phyloP scores from a whole-genome alignment of 2,113 vertebrate genomes.

The Pipa parva region DNA sequence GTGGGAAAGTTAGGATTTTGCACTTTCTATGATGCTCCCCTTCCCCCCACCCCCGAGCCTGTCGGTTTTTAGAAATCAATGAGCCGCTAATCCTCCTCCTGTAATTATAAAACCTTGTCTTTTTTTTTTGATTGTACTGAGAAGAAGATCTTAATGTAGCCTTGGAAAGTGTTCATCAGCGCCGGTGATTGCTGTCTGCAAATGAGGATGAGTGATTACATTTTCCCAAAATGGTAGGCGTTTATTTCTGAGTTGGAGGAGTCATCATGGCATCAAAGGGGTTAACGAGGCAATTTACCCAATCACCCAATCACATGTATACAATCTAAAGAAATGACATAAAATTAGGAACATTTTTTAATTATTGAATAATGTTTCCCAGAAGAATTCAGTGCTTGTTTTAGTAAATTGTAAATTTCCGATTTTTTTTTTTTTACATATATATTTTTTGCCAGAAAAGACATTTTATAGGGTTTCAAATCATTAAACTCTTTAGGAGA shows the following conservation, averaged over 20 bases:
- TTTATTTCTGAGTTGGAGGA: slow-evolving; percentile 1
- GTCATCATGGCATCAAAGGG: not conserved
- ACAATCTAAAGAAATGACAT: slow-evolving; percentile 24
- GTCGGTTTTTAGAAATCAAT: no score
- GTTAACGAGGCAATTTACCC: slow-evolving; percentile 12
- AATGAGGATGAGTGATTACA: not conserved
- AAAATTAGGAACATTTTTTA: not conserved
- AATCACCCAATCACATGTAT: not conserved
- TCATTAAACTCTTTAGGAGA: slow-evolving; percentile 25
- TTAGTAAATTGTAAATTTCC: slow-evolving; percentile 38
- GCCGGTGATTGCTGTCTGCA: slow-evolving; percentile 15
- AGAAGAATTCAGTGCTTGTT: slow-evolving; percentile 22
- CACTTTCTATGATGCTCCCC: no score
- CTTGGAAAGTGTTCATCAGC: slow-evolving; percentile 2
- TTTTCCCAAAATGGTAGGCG: not conserved
- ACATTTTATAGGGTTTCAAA: not conserved
- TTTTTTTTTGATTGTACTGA: slow-evolving; percentile 24
- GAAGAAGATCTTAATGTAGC: slow-evolving; percentile 25
- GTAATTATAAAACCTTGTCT: slow-evolving; percentile 4
- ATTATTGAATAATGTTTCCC: slow-evolving; percentile 36
- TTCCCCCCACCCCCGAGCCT: no score
- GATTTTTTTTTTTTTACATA: slow-evolving; percentile 1
- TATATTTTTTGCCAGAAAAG: not conserved
- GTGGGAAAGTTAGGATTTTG: no score
- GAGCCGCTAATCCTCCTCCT: not conserved